phyloP scores from a whole-genome alignment of 2,113 vertebrate genomes.

The Neolamprologus fasciatus region DNA sequence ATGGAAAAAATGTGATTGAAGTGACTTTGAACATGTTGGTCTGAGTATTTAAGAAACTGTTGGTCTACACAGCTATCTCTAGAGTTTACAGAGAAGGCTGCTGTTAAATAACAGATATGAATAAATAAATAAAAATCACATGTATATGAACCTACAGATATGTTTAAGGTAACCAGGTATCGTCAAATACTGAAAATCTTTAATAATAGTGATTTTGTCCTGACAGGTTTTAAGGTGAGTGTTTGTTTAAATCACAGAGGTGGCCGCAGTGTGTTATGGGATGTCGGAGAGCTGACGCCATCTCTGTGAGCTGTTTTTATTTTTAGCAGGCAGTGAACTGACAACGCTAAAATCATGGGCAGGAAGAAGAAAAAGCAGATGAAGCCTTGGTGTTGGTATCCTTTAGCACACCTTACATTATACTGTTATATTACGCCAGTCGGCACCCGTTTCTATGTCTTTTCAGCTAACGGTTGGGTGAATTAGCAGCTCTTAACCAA shows the following conservation, averaged over 20 bases:
- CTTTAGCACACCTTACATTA: slow-evolving; percentile 50
- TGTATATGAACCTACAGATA: not conserved
- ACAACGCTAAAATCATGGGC: slow-evolving; percentile 70
- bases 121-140: not conserved
- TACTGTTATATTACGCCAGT: not conserved
- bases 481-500: not conserved
- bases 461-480: not conserved
- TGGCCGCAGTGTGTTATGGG: not conserved
- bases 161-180: not conserved
- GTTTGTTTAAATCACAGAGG: not conserved
- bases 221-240: not conserved
- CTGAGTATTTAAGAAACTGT: not conserved
- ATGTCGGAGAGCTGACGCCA: not conserved
- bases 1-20: not conserved
- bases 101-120: not conserved
- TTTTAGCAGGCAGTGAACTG: not conserved
- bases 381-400: slow-evolving; percentile 97
- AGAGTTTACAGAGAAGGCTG: not conserved
- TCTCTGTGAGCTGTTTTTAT: not conserved
- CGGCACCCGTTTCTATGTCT: not conserved
- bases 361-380: slow-evolving; percentile 96
- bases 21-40: not conserved
- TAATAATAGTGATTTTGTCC: not conserved
- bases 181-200: not conserved
- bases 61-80: not conserved